phyloP scores from a whole-genome alignment of 2,888 invertebrate genomes.

The Drosophila picticornis region DNA sequence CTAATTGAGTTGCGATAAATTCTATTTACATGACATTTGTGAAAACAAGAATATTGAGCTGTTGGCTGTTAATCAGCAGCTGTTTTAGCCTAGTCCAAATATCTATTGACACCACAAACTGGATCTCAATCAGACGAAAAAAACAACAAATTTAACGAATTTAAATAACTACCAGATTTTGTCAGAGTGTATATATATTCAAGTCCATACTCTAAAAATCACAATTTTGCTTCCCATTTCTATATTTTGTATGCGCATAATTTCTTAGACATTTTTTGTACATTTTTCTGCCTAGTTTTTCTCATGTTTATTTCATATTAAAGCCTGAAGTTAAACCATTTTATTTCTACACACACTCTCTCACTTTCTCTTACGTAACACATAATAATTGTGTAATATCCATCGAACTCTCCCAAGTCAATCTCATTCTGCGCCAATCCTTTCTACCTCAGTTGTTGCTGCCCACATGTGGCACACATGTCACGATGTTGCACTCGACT shows the following conservation, averaged over 20 bases:
- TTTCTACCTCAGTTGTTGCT: constrained; percentile 16
- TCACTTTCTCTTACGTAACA: neutral
- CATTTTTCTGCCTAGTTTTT: neutral
- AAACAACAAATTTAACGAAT: neutral
- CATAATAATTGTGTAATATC: constrained; percentile 38
- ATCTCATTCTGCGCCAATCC: constrained; percentile 51
- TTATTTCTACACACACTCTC: constrained; percentile 1
- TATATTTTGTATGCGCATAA: neutral
- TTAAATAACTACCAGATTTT: neutral
- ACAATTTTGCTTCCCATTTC: neutral
- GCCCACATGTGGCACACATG: constrained; percentile 45
- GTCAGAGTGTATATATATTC: neutral
- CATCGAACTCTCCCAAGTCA: constrained; percentile 27
- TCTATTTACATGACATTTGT: constrained; percentile 32
- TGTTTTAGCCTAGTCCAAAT: neutral
- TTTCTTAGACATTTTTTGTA: neutral
- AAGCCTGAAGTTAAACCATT: neutral
- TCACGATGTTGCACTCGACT: constrained; percentile 40
- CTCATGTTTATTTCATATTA: neutral
- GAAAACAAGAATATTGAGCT: constrained; percentile 25
- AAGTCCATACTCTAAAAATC: neutral
- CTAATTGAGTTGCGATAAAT: constrained; percentile 57
- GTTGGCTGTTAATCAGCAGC: constrained; percentile 9
- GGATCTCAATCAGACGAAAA: neutral
- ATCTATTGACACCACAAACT: neutral